Conservation (phyloP, 2,888 invertebrate species). For the Anoplius nigerrimus region DNA sequence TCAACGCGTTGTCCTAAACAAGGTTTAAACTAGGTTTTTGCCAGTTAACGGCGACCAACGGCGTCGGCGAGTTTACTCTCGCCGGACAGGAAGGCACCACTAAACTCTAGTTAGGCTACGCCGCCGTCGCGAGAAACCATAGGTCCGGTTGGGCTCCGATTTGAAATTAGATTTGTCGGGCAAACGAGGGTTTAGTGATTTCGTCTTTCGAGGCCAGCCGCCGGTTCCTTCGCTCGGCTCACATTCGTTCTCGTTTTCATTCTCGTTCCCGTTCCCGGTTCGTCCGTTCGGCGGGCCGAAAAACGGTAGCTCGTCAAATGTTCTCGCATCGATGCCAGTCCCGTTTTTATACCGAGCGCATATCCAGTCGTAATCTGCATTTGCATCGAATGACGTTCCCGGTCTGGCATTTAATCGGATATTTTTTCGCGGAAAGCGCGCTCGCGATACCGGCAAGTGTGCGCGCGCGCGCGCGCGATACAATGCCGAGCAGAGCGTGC, state of each 20-base stretch:
- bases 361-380: too few relatives aligned
- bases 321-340: too few relatives aligned
- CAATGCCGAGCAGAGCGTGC: too few relatives aligned
- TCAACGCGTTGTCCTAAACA: conserved; percentile 49
- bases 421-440: neutral
- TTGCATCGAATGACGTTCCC: too few relatives aligned
- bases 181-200: conserved; percentile 35
- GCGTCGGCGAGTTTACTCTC: conserved; percentile 43
- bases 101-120: conserved; percentile 57
- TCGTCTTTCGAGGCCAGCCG: neutral
- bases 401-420: neutral
- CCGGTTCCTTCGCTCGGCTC: too few relatives aligned
- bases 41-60: conserved; percentile 58
- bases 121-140: conserved; percentile 32
- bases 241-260: too few relatives aligned
- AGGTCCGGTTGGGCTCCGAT: conserved; percentile 38
- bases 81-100: conserved; percentile 45
- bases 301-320: too few relatives aligned
- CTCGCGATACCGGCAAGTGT: too few relatives aligned
- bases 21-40: conserved; percentile 64
- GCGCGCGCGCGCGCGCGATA: too few relatives aligned
- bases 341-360: too few relatives aligned
- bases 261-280: too few relatives aligned
- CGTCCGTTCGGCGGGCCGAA: too few relatives aligned
- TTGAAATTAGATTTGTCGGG: conserved; percentile 51